Percentiles rank a stretch among this genome's conserved stretches.
phyloP scores from a whole-genome alignment of 2,888 invertebrate genomes.

The Hedya salicella region DNA sequence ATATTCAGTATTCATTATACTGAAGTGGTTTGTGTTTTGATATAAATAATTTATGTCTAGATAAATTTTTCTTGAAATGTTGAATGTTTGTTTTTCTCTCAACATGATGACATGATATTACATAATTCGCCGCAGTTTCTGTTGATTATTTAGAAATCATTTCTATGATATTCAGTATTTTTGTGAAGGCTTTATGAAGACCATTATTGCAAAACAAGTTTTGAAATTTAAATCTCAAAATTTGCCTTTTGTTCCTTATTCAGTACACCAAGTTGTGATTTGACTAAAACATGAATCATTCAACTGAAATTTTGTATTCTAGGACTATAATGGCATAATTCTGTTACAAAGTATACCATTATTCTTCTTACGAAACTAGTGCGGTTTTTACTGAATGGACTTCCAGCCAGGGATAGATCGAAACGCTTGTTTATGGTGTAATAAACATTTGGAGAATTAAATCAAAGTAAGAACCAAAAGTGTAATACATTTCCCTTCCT shows the following conservation, averaged over 20 bases:
- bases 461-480: too few species aligned
- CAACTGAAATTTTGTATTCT: constrained; percentile 39
- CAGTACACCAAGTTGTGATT: constrained; percentile 37
- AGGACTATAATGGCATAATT: constrained; percentile 30
- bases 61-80: constrained; percentile 15
- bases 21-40: constrained; percentile 37
- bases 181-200: too few species aligned
- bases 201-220: constrained; percentile 11
- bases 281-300: constrained; percentile 40
- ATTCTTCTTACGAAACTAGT: constrained; percentile 6
- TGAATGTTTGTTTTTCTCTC: constrained; percentile 5
- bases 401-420: background rate
- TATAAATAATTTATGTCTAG: constrained; percentile 39
- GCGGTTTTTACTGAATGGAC: background rate
- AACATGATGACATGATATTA: background rate
- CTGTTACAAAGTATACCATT: constrained; percentile 8
- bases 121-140: too few species aligned
- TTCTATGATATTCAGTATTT: too few species aligned
- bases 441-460: too few species aligned
- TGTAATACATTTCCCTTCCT: too few species aligned
- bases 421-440: background rate
- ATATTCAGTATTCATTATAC: constrained; percentile 55
- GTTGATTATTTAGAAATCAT: too few species aligned
- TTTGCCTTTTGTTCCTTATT: constrained; percentile 28
- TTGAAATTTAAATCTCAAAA: constrained; percentile 35